phyloP scores from a whole-genome alignment of 2,113 vertebrate species.

The Apodemus sylvaticus region DNA sequence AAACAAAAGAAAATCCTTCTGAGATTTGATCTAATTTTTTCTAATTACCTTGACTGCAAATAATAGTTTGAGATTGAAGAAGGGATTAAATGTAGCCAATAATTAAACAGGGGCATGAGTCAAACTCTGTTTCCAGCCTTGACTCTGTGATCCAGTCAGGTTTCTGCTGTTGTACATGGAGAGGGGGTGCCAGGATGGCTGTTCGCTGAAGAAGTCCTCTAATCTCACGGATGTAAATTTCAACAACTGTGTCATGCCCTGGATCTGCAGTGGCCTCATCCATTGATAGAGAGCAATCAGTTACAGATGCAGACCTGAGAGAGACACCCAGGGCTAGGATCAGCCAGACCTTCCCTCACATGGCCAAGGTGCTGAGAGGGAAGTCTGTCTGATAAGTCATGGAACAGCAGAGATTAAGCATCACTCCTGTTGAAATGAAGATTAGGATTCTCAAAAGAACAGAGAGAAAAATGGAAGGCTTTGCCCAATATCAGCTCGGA shows the following conservation, averaged over 20 bases:
- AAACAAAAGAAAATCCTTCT: background rate
- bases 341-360: background rate
- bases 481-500: accelerated
- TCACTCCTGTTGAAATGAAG: background rate
- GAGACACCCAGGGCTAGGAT: accelerated
- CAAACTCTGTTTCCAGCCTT: background rate
- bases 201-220: background rate
- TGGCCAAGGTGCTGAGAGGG: background rate
- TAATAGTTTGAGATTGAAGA: background rate
- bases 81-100: background rate
- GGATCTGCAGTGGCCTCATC: background rate
- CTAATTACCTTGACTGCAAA: background rate
- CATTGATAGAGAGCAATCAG: background rate
- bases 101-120: background rate
- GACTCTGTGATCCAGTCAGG: background rate
- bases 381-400: background rate
- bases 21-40: background rate
- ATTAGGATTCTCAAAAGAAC: background rate
- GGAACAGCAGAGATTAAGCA: background rate
- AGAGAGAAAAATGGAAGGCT: background rate
- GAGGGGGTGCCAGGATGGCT: background rate
- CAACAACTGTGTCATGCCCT: background rate
- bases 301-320: background rate
- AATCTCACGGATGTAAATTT: background rate
- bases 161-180: background rate